Evolutionary conservation across 2,888 invertebrate species (phyloP).

Genomic region (Busseola fusca): DNA sequence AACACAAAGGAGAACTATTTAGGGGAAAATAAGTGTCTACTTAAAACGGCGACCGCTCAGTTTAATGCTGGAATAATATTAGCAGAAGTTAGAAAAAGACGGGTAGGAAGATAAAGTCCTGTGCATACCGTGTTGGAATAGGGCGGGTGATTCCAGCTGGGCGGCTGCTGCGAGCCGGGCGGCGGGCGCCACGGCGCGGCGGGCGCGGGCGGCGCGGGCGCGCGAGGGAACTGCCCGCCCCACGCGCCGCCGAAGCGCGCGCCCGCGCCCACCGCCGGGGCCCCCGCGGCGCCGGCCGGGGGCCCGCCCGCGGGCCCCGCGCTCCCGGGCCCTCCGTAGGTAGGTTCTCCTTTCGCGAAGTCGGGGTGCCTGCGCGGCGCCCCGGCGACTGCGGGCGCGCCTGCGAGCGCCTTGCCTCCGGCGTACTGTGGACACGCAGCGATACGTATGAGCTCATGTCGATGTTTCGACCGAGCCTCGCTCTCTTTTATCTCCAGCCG

Average conservation of each 20-base stretch:
- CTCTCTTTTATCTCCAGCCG: slow-evolving; percentile 7
- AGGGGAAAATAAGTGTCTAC: neutral
- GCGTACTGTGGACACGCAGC: slow-evolving; percentile 75
- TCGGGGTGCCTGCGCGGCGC: slow-evolving; percentile 76
- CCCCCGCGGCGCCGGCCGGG: slow-evolving; percentile 60
- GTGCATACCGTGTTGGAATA: slow-evolving; percentile 65
- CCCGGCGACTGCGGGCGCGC: slow-evolving; percentile 88
- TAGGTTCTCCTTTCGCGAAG: slow-evolving; percentile 70
- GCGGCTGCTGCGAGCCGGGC: slow-evolving; percentile 73
- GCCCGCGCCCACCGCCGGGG: slow-evolving; percentile 56
- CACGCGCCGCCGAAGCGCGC: slow-evolving; percentile 72
- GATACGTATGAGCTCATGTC: slow-evolving; percentile 28
- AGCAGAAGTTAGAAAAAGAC: neutral
- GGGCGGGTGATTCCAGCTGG: slow-evolving; percentile 80
- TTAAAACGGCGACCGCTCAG: neutral
- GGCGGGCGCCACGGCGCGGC: slow-evolving; percentile 76
- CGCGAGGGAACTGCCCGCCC: slow-evolving; percentile 77
- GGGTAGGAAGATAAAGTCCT: too few relatives aligned
- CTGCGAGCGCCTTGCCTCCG: slow-evolving; percentile 87
- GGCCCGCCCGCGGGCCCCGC: slow-evolving; percentile 57
- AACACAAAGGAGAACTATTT: neutral
- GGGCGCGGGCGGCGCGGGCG: slow-evolving; percentile 76
- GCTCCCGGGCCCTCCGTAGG: slow-evolving; percentile 57
- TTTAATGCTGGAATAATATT: neutral
- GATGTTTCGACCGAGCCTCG: slow-evolving; percentile 20